phyloP scores from a whole-genome alignment of 2,888 invertebrate genomes.

The Adelognathus sp. region DNA sequence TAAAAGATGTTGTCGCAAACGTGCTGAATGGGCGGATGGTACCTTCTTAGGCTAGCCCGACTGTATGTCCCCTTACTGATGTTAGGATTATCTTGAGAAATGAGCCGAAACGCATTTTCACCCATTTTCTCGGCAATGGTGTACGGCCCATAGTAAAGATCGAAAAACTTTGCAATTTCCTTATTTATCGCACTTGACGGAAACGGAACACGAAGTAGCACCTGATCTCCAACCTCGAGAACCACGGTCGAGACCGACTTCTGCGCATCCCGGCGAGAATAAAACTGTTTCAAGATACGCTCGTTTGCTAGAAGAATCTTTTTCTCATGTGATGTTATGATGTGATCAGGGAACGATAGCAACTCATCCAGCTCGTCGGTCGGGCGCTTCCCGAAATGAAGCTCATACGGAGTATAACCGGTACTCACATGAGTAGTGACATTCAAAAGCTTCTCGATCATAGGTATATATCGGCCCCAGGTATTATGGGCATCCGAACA shows the following conservation, averaged over 20 bases:
- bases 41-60: constrained; percentile 8
- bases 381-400: background rate
- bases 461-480: background rate
- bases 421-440: constrained; percentile 31
- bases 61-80: constrained; percentile 19
- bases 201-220: constrained; percentile 11
- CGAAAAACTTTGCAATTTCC: constrained; percentile 21
- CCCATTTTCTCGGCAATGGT: background rate
- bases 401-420: background rate
- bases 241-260: background rate
- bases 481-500: background rate
- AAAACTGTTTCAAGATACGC: background rate
- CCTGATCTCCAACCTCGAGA: background rate
- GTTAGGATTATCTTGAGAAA: background rate
- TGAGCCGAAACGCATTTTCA: constrained; percentile 15
- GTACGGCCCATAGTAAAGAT: constrained; percentile 22
- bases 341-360: background rate
- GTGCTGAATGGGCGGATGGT: background rate
- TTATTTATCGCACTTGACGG: background rate
- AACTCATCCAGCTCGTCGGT: background rate
- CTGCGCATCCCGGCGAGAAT: background rate
- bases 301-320: constrained; percentile 2
- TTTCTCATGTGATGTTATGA: background rate
- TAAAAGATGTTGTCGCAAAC: background rate
- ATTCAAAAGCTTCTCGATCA: constrained; percentile 2